Evolutionary conservation across 2,113 vertebrate genomes (phyloP).

Genomic region (Chloebia gouldiae): DNA sequence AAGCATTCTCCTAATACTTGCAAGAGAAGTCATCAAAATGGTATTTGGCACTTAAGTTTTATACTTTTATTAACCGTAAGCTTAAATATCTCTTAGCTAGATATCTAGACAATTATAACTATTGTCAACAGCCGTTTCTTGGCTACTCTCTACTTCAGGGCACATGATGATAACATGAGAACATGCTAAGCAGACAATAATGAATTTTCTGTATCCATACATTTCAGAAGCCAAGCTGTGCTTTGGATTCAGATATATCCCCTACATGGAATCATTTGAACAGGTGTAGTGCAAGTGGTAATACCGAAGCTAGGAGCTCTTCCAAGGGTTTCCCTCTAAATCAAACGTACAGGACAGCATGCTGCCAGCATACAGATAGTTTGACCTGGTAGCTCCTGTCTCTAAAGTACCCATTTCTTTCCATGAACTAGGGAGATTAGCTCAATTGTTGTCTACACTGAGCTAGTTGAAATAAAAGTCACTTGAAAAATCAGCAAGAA

Average conservation of each 20-base stretch:
- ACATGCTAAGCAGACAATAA: neutral
- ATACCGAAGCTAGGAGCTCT: neutral
- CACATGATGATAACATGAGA: neutral
- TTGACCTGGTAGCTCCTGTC: neutral
- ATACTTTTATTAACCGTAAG: neutral
- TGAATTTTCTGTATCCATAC: neutral
- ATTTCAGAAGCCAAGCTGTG: neutral
- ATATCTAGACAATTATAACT: neutral
- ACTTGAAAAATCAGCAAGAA: neutral
- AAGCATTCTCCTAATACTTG: neutral
- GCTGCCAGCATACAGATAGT: neutral
- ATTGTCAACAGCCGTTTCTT: neutral
- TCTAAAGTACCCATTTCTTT: neutral
- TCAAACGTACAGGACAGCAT: neutral
- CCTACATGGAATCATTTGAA: neutral
- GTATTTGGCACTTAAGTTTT: neutral
- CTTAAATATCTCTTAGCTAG: neutral
- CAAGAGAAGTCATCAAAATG: neutral
- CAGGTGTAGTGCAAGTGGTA: neutral
- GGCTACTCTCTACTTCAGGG: neutral
- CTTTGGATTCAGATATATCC: neutral
- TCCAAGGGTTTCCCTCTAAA: neutral
- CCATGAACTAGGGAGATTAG: neutral
- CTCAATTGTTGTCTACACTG: neutral
- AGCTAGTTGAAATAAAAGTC: neutral